A percentile compares a stretch with the other conserved stretches of the same genome.
phyloP scores from a whole-genome alignment of 2,888 invertebrate genomes.

The Drosophila anomalata region DNA sequence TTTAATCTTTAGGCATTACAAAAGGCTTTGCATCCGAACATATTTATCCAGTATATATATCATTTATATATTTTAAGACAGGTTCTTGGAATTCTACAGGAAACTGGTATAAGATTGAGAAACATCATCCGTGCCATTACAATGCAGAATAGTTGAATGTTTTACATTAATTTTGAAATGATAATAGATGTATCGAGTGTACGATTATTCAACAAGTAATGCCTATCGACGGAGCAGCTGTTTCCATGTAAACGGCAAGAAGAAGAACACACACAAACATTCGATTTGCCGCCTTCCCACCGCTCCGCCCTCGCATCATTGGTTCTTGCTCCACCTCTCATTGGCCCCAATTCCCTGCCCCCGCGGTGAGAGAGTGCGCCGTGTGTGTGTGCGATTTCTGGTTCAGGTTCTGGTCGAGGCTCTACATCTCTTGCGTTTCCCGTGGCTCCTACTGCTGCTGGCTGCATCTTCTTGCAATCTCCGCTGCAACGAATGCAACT shows the following conservation, averaged over 20 bases:
- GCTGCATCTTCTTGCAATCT: constrained; percentile 29
- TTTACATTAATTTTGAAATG: not conserved
- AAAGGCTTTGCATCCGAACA: too few relatives aligned
- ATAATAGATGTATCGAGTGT: not conserved
- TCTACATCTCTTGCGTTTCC: constrained; percentile 13
- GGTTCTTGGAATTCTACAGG: not conserved
- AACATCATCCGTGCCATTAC: not conserved
- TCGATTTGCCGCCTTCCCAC: constrained; percentile 41
- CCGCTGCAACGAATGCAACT: constrained; percentile 12
- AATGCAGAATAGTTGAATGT: not conserved
- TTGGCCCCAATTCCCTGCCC: constrained; percentile 3
- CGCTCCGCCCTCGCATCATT: constrained; percentile 47
- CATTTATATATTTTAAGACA: not conserved
- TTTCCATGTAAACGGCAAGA: constrained; percentile 32
- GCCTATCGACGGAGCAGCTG: constrained; percentile 36
- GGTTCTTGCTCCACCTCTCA: constrained; percentile 29
- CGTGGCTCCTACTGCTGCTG: constrained; percentile 17
- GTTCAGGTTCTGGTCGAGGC: constrained; percentile 51
- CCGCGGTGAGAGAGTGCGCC: constrained; percentile 3
- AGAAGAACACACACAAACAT: constrained; percentile 66
- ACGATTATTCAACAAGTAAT: constrained; percentile 48
- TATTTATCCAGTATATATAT: too few relatives aligned
- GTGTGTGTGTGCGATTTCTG: constrained; percentile 27
- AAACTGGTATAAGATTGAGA: not conserved
- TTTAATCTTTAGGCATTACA: too few relatives aligned